These are phyloP conservation scores for Sylvilagus bachmani DNA, from an alignment of 2,113 vertebrate genomes.

Conservation along the genomic window DNA sequence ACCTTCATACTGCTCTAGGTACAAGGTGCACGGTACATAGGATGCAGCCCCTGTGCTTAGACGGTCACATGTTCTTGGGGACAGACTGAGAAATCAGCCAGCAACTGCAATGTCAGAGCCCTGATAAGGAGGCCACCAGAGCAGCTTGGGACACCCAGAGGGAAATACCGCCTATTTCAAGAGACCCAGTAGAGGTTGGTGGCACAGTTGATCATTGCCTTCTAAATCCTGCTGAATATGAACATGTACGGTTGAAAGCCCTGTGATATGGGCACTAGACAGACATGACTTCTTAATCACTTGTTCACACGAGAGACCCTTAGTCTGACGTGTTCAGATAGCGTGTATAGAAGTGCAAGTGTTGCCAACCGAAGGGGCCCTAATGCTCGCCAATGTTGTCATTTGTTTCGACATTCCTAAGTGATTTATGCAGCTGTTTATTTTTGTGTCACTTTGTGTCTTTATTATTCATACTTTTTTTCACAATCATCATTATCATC, in stretches of 20 bases:
- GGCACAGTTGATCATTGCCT: conserved; percentile 49
- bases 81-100: not conserved
- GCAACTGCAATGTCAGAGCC: not conserved
- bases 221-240: conserved; percentile 47
- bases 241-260: not conserved
- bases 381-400: not conserved
- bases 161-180: conserved; percentile 32
- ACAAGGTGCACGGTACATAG: not conserved
- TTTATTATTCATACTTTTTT: conserved; percentile 49
- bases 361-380: not conserved
- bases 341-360: not conserved
- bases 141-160: not conserved
- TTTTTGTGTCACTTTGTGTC: conserved; percentile 40
- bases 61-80: not conserved
- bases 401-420: not conserved
- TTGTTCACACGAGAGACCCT: not conserved
- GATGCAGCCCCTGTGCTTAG: not conserved
- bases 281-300: conserved; percentile 30
- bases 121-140: not conserved
- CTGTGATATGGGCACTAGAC: not conserved
- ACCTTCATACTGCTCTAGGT: not conserved
- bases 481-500: conserved; percentile 56
- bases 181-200: conserved; percentile 5
- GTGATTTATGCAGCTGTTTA: conserved; percentile 43
- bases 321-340: not conserved